Evolutionary conservation across 2,888 invertebrate species (phyloP), one percentile per base, ranked within the genome.

Genomic region (Andrena hattorfiana): DNA sequence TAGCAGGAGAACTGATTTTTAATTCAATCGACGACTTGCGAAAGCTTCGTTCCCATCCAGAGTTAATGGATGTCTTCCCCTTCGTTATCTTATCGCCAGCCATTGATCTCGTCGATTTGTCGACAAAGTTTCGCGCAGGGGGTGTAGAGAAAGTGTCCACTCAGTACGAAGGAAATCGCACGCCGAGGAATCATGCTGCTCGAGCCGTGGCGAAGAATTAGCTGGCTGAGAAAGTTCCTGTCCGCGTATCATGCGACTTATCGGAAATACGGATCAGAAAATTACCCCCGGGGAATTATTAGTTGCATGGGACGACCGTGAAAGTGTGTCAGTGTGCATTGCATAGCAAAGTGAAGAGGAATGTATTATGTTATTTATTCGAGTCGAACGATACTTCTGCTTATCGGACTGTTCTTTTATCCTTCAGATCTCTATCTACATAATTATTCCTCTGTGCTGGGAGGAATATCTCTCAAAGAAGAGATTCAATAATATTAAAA

Each of bases 251-350:
- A 48, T 10, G 23, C 30, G 32, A 32, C 13, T 67, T 48, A 49
- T 26, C 32, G 16, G 35, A 60, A 68, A 68, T 48, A 56, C 4
- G n/a, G 26, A 60, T 60, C 60, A 23, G 74, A 68, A 75, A 60
- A 75, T 68, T 59, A 56, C 20, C 49, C 7, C 56, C 56, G 23
- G 70, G 60, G 60, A 60, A 60, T 48, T 63, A 72, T 16, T 49
- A 6, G 6, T 6, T 51, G 26, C 32, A 60, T 23, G 70, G 42
- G 32, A 13, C 51, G 71, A 49, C 13, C 71, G 63, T 63, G 63
- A 72, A 72, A 72, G 72, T 63, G 72, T 72, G 63, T 63, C 72
- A 20, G n/a, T 28, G 16, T 60, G 2, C 6, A 48, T 13, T 56
- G 23, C 56, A 26, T 48, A 20, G 28, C 48, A 48, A 48, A 3